A percentile compares a stretch with the other conserved stretches of the same genome.
Evolutionary conservation across 1,140 invertebrate genomes (phyloP).

Genomic region (Cardiocondyla obscurior): DNA sequence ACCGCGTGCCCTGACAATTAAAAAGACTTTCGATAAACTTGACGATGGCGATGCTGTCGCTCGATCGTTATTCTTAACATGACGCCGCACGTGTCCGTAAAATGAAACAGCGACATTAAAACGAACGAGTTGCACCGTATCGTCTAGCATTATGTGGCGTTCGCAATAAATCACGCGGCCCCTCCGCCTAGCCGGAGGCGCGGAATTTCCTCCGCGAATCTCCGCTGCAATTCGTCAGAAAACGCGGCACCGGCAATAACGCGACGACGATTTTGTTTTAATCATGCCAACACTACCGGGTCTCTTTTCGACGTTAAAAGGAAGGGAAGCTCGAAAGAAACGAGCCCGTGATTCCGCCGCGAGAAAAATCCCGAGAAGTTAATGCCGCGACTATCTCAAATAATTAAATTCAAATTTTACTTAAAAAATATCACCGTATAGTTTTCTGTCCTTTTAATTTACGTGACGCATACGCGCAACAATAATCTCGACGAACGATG

Average conservation of each 20-base stretch:
- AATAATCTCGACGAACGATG: neutral
- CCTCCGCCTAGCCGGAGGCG: slow-evolving; percentile 30
- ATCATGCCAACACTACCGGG: slow-evolving; percentile 57
- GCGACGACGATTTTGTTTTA: slow-evolving; percentile 64
- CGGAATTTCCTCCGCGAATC: slow-evolving; percentile 43
- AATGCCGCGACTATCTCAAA: slow-evolving; percentile 31
- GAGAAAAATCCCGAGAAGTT: neutral
- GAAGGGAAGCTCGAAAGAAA: slow-evolving; percentile 21
- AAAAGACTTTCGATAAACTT: neutral
- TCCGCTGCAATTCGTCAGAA: slow-evolving; percentile 51
- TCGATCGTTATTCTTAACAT: slow-evolving; percentile 21
- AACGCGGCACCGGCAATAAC: slow-evolving; percentile 10
- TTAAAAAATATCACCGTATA: neutral
- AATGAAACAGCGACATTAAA: slow-evolving; percentile 39
- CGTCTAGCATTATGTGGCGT: slow-evolving; percentile 35
- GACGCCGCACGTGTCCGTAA: neutral
- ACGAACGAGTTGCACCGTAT: slow-evolving; percentile 38
- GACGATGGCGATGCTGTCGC: neutral
- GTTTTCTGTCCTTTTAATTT: neutral
- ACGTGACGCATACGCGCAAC: neutral
- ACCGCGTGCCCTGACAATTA: neutral
- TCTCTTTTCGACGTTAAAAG: slow-evolving; percentile 9
- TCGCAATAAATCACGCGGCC: slow-evolving; percentile 45
- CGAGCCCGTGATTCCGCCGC: slow-evolving; percentile 1
- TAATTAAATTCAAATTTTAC: slow-evolving; percentile 30